Evolutionary conservation across 2,113 vertebrate genomes (phyloP).

Genomic region (Alethe castanea): DNA sequence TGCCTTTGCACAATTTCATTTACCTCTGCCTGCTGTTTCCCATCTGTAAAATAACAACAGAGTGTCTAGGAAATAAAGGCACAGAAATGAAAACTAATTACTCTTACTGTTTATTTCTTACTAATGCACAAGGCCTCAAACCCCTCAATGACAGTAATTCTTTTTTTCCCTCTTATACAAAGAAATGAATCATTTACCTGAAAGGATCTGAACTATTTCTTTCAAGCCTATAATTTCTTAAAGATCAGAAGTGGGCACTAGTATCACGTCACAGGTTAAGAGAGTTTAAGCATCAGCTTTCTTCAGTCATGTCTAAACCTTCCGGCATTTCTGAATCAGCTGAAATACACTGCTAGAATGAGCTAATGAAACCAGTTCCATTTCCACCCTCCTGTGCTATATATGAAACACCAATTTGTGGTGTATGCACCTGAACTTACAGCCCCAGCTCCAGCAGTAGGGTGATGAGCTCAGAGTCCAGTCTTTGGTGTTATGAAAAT

Average conservation of each 20-base stretch:
- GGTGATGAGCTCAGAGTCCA: not conserved
- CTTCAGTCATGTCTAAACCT: not conserved
- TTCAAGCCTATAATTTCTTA: not conserved
- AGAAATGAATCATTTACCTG: not conserved
- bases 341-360: not conserved
- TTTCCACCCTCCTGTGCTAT: not conserved
- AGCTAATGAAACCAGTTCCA: not conserved
- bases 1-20: not conserved
- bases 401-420: not conserved
- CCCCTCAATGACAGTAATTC: not conserved
- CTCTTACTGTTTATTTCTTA: not conserved
- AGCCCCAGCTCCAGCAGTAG: not conserved
- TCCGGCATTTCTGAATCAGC: conserved; percentile 28
- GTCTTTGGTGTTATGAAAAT: not conserved
- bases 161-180: not conserved
- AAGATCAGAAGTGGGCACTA: not conserved
- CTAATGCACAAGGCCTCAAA: not conserved
- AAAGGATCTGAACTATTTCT: not conserved
- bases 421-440: not conserved
- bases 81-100: not conserved
- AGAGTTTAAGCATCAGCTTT: conserved; percentile 19
- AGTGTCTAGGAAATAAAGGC: not conserved
- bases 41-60: not conserved
- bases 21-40: not conserved
- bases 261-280: not conserved